Evolutionary conservation across 2,888 invertebrate species (phyloP).

Genomic region (Phortica magna): DNA sequence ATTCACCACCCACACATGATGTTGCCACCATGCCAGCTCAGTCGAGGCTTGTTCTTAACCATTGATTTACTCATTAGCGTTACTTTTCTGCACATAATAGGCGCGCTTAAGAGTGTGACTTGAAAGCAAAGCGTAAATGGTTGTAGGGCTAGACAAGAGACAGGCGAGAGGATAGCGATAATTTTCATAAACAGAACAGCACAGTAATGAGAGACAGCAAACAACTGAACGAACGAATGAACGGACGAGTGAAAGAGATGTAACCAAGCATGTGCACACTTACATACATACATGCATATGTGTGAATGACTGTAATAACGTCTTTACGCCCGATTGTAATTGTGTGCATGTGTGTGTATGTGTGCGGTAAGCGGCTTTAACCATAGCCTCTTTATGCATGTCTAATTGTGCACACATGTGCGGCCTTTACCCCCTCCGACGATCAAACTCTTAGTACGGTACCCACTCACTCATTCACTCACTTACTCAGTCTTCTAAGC

Average conservation of each 20-base stretch:
- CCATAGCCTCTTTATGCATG: slow-evolving; percentile 65
- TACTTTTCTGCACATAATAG: slow-evolving; percentile 70
- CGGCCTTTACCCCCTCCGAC: slow-evolving; percentile 22
- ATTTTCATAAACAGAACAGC: too few species aligned
- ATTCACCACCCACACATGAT: too few species aligned
- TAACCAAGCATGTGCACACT: slow-evolving; percentile 26
- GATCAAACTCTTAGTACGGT: slow-evolving; percentile 10
- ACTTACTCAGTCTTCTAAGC: background rate
- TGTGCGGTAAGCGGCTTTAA: slow-evolving; percentile 62
- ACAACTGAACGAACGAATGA: too few species aligned
- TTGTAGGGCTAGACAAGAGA: background rate
- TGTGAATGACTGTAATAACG: slow-evolving; percentile 6
- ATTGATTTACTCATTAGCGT: slow-evolving; percentile 71
- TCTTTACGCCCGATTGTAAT: background rate
- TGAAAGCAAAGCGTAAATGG: background rate
- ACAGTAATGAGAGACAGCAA: background rate
- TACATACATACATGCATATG: too few species aligned
- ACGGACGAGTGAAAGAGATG: background rate
- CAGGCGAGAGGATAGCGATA: too few species aligned
- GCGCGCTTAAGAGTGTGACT: slow-evolving; percentile 56
- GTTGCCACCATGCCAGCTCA: background rate
- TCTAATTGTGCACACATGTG: slow-evolving; percentile 57
- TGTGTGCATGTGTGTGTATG: slow-evolving; percentile 38
- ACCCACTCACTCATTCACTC: slow-evolving; percentile 11
- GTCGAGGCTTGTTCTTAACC: slow-evolving; percentile 52